Base-by-base conservation (phyloP, 2,888 invertebrate species). In the Lithophane socia region DNA sequence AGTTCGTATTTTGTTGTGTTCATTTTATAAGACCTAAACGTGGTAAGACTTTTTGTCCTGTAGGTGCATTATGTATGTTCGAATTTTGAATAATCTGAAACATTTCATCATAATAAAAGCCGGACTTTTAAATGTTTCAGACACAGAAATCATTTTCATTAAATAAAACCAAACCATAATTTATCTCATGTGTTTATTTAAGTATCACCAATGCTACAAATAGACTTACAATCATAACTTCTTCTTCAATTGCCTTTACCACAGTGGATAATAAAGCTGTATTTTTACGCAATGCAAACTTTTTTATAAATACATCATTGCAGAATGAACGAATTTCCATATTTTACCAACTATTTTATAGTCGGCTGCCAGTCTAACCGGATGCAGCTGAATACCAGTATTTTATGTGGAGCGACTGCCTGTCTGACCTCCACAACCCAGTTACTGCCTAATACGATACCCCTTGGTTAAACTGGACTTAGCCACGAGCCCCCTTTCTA, bases 81-180 rank as follows among this genome's bases (percentile, higher is more conserved):
- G 4, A 13, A 49, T 49, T 49, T 49, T 16, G 16, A 16, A 49
- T 16, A 49, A 16, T 49, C 16, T 5, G 49, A 16, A 49, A 49
- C 5, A 16, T 16, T 49, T 2, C 49, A 49, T 5, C 49, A 49
- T 16, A 49, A 49, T 49, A 16, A 49, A 49, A 49, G 16, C 49
- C 1, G 16, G 16, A 16, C 5, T 49, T 5, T 49, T n/a, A n/a
- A n/a, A n/a, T n/a, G n/a, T n/a, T n/a, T n/a, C n/a, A n/a, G n/a
- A n/a, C n/a, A 13, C 29, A 21, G 21, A 52, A 67, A 21, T 24
- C 0, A 3, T 66, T 29, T 29, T 37, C 7, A 7, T 47, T 37
- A 37, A 56, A 72, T 73, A 58, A 73, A 73, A 73, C 29, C 16
- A 58, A 74, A 24, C 12, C 8, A 47, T 21, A 5, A 42, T 2